Percentiles rank a stretch among this genome's conserved stretches.
phyloP scores from a whole-genome alignment of 2,888 invertebrate genomes.

The Cosmia pyralina region DNA sequence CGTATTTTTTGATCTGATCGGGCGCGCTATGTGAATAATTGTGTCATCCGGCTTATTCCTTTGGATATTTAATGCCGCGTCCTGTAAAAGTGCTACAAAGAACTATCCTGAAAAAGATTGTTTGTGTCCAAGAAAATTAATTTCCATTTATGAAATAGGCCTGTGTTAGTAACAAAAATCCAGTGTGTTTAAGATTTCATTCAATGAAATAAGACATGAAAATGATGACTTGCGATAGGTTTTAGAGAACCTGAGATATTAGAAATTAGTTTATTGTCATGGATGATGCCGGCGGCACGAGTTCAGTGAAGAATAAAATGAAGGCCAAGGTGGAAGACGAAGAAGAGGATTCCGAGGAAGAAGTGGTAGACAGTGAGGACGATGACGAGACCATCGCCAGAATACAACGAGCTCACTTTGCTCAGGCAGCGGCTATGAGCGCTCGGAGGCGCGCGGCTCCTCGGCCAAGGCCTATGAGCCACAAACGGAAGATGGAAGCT shows the following conservation, averaged over 20 bases:
- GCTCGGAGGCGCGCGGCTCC: slow-evolving; percentile 80
- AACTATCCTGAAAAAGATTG: slow-evolving; percentile 76
- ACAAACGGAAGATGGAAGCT: slow-evolving; percentile 88
- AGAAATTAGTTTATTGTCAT: slow-evolving; percentile 70
- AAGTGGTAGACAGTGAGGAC: slow-evolving; percentile 85
- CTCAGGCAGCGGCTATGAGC: slow-evolving; percentile 86
- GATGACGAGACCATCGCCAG: slow-evolving; percentile 88
- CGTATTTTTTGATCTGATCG: slow-evolving; percentile 69
- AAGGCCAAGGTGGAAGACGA: slow-evolving; percentile 75
- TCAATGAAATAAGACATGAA: slow-evolving; percentile 48
- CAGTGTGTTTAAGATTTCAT: slow-evolving; percentile 45
- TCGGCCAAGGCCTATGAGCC: slow-evolving; percentile 84
- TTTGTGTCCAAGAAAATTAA: slow-evolving; percentile 65
- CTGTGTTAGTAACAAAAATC: slow-evolving; percentile 53
- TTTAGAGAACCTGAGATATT: slow-evolving; percentile 57
- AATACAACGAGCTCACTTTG: slow-evolving; percentile 87
- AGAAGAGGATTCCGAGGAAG: slow-evolving; percentile 81
- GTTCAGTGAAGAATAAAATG: slow-evolving; percentile 78
- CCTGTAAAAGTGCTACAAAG: slow-evolving; percentile 83
- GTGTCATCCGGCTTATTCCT: slow-evolving; percentile 82
- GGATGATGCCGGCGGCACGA: slow-evolving; percentile 81
- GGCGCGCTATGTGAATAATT: slow-evolving; percentile 76
- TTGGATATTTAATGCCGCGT: slow-evolving; percentile 79
- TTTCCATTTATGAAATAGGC: slow-evolving; percentile 61
- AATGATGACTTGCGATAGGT: slow-evolving; percentile 60